Evolutionary conservation across 2,888 invertebrate species (phyloP), one percentile per base, ranked within the genome.

Genomic region (Terebella lapidaria): DNA sequence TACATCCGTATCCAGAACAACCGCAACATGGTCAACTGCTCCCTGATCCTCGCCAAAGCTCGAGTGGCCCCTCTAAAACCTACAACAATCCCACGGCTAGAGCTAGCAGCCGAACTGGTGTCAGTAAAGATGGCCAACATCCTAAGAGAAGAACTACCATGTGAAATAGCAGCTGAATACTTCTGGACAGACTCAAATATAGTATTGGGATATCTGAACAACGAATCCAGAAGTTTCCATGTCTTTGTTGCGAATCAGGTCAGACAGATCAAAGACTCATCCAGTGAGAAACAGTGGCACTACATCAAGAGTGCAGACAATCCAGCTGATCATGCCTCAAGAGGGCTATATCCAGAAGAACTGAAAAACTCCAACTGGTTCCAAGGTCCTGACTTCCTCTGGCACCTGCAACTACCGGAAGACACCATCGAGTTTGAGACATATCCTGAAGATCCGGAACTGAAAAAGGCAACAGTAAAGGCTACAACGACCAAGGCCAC

Each of bases 301-400:
- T 70, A 75, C 58, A 67, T 74, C 1, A 58, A 59, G 1, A 66
- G 70, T 0, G 51, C 62, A 1, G 55, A 64, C 4, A 77, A 76
- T 60, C 74, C 76, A n/a, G 75, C 75, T 1, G 74, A 76, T 47
- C 58, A 70, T 27, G 70, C 5, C 0, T 70, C 74, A 0, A 27
- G 68, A 30, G 72, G 72, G 25, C 26, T 60, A 22, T 57, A 57
- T 1, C 28, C 60, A 5, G 42, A 27, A 1, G 60, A 65, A 35
- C 45, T 71, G 22, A 47, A 10, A 5, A 10, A 20, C 22, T 53
- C 54, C 3, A 59, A 47, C 22, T 65, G 64, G 64, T 45, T 58
- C 4, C 20, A 3, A 3, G 65, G 60, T 2, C 65, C 65, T 26
- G 2, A 20, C 3, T 62, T 65, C 27, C 54, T 62, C 24, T 62